Evolutionary conservation across 2,888 invertebrate species (phyloP).

Genomic region (Sminthurides aquaticus): DNA sequence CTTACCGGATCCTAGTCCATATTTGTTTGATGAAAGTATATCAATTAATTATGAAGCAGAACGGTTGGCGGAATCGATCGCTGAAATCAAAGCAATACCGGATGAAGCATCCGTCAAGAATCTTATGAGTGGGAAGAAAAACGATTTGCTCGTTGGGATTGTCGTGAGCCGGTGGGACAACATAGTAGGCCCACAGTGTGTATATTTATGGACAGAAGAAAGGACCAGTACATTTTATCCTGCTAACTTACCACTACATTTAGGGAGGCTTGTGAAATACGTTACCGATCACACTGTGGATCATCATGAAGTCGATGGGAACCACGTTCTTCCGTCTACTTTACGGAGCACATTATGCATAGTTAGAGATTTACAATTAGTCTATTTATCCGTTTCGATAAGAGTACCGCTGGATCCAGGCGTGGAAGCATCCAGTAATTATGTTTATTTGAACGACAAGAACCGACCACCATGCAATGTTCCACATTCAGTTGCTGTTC

Average conservation of each 20-base stretch:
- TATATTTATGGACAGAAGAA: constrained; percentile 42
- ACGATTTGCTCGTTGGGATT: constrained; percentile 34
- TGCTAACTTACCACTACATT: constrained; percentile 23
- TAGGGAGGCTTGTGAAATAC: constrained; percentile 39
- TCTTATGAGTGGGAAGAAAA: constrained; percentile 20
- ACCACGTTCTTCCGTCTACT: constrained; percentile 30
- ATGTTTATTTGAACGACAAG: constrained; percentile 19
- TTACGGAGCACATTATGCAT: constrained; percentile 39
- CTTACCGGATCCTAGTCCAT: neutral
- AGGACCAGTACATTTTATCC: constrained; percentile 39
- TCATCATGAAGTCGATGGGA: constrained; percentile 37
- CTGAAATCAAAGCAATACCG: neutral
- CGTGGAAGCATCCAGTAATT: neutral
- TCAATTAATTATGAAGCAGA: neutral
- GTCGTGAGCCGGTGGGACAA: constrained; percentile 42
- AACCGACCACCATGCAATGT: constrained; percentile 36
- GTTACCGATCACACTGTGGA: constrained; percentile 43
- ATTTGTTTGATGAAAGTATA: neutral
- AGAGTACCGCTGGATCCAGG: constrained; percentile 34
- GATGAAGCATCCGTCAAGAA: constrained; percentile 18
- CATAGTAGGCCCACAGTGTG: constrained; percentile 42
- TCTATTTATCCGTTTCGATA: constrained; percentile 39
- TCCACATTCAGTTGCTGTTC: constrained; percentile 41
- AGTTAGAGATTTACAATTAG: constrained; percentile 38
- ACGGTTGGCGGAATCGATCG: neutral